These are phyloP conservation scores for Lampris incognitus DNA, from an alignment of 2,113 vertebrate genomes.

Conservation along the genomic window DNA sequence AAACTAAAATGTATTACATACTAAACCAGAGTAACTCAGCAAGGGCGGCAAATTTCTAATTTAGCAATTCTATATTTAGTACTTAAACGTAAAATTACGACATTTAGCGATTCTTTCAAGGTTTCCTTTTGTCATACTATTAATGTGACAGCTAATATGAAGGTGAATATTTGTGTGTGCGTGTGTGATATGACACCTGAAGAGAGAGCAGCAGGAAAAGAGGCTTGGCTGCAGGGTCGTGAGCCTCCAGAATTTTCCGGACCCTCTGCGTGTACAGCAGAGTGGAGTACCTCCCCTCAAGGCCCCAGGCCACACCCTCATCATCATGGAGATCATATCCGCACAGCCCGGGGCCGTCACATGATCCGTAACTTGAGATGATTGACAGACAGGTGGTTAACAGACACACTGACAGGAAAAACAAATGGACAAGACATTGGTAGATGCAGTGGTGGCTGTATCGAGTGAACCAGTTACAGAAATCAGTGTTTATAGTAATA, in stretches of 20 bases:
- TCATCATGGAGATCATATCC: conserved; percentile 94
- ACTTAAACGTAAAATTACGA: too few species aligned
- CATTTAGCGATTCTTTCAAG: too few species aligned
- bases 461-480: too few species aligned
- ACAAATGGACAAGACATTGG: background rate
- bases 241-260: conserved; percentile 89
- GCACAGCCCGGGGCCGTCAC: conserved; percentile 88
- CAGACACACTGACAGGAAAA: background rate
- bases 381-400: background rate
- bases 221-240: conserved; percentile 84
- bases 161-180: too few species aligned
- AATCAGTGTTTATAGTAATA: too few species aligned
- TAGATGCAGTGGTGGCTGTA: background rate
- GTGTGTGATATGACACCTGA: conserved; percentile 73
- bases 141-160: too few species aligned
- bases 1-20: too few species aligned
- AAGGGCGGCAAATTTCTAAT: too few species aligned
- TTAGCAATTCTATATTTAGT: too few species aligned
- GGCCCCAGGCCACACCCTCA: conserved; percentile 90
- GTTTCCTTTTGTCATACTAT: too few species aligned
- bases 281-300: conserved; percentile 92
- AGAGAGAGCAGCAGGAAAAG: conserved; percentile 95
- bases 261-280: conserved; percentile 90
- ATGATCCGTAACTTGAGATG: conserved; percentile 86
- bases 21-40: too few species aligned